Base-by-base conservation (phyloP, 2,888 invertebrate genomes). In the Villa cingulata region DNA sequence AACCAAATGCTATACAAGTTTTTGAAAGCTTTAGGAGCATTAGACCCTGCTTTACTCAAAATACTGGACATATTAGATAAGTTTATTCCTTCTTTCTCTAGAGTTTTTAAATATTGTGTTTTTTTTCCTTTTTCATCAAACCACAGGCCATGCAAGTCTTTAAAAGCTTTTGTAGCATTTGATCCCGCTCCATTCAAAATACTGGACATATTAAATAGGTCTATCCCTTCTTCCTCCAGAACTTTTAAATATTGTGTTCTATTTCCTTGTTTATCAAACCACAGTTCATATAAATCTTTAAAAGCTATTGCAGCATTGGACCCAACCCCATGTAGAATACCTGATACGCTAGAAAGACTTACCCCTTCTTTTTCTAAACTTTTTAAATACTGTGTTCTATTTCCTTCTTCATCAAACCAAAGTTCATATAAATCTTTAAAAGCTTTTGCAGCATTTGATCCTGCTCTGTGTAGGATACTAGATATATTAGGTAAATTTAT, bases 161-260 rank as follows among this genome's bases (percentile, higher is more conserved):
- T 51, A 54, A 61, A 61, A 55, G 58, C 56, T 55, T 56, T 43
- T 48, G 53, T 47, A 54, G 57, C 55, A 29, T 49, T 34, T 10
- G 38, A 17, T 23, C 44, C 44, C 16, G 38, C 37, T 45, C 38
- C 38, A 38, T 38, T 15, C 23, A 45, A 45, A 16, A 38, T 38
- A 23, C 38, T 38, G 16, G 44, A 45, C 14, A 45, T 16, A 27
- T 38, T 23, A 16, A 16, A 3, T n/a, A 38, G 29, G 16, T n/a
- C 29, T 27, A 45, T 16, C 9, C 12, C 38, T 23, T 37, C 17
- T 27, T 38, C 17, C 16, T 38, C 23, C 4, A 45, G 12, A 38
- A 4, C 27, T 27, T 38, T 38, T 23, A 45, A 38, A 27, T 38
- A 38, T 23, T 38, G 23, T 38, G 44, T 45, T 38, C 20, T 45